phyloP scores from a whole-genome alignment of 2,797 vertebrate genomes.

The Centropyge bicolor region DNA sequence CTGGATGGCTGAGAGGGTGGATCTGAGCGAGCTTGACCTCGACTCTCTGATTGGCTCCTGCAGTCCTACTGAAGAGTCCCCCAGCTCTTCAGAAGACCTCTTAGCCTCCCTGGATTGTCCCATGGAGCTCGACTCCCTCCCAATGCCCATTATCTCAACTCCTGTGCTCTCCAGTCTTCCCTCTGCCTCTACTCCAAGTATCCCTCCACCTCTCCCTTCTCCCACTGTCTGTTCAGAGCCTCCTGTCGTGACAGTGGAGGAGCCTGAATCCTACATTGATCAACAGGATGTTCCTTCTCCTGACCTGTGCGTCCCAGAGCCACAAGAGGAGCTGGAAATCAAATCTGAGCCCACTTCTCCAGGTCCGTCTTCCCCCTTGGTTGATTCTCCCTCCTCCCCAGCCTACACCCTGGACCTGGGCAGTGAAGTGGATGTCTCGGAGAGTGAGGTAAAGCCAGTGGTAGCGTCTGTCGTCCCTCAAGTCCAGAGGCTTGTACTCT shows the following conservation, averaged over 20 bases:
- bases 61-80: slow-evolving; percentile 86
- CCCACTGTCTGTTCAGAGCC: slow-evolving; percentile 26
- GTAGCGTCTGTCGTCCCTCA: slow-evolving; percentile 59
- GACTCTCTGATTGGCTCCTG: slow-evolving; percentile 90
- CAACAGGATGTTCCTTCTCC: slow-evolving; percentile 64
- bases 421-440: slow-evolving; percentile 90
- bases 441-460: slow-evolving; percentile 71
- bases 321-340: slow-evolving; percentile 83
- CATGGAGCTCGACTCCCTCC: slow-evolving; percentile 84
- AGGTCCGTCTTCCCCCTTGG: slow-evolving; percentile 42
- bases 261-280: slow-evolving; percentile 32
- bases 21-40: slow-evolving; percentile 93
- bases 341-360: slow-evolving; percentile 83
- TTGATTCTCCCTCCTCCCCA: slow-evolving; percentile 73
- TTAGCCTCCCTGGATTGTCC: slow-evolving; percentile 91
- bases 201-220: background rate
- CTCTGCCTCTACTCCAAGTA: slow-evolving; percentile 29
- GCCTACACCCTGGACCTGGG: slow-evolving; percentile 87
- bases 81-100: slow-evolving; percentile 89
- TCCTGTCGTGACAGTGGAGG: slow-evolving; percentile 28
- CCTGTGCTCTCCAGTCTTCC: slow-evolving; percentile 32
- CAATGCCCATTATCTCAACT: slow-evolving; percentile 52
- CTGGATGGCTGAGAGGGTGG: slow-evolving; percentile 96
- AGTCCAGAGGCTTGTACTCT: slow-evolving; percentile 78
- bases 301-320: slow-evolving; percentile 79